phyloP scores from a whole-genome alignment of 2,113 vertebrate genomes.

The Isichthys henryi region DNA sequence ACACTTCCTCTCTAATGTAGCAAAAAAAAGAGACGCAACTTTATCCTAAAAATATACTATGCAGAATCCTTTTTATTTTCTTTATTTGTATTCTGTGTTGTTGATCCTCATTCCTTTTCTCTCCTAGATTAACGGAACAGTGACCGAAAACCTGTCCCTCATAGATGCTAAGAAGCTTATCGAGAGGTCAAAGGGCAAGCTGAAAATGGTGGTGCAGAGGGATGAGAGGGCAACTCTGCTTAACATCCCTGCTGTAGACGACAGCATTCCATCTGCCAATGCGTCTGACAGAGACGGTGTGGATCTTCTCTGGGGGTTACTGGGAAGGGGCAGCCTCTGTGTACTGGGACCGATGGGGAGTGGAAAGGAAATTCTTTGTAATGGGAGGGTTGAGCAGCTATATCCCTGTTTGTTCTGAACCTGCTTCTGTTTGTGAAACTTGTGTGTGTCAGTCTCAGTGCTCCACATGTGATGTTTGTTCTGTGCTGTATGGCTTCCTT shows the following conservation, averaged over 20 bases:
- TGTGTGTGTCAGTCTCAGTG: not conserved
- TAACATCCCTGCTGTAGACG: constrained; percentile 93
- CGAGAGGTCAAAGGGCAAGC: constrained; percentile 97
- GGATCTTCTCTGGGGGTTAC: constrained; percentile 53
- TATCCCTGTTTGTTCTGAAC: not conserved
- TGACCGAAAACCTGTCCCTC: constrained; percentile 98
- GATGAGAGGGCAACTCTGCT: constrained; percentile 89
- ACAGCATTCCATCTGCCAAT: constrained; percentile 94
- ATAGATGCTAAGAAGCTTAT: constrained; percentile 98
- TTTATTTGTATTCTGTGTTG: not conserved
- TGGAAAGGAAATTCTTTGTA: not conserved
- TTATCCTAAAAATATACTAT: not conserved
- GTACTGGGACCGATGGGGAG: not conserved
- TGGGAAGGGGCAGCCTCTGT: not conserved
- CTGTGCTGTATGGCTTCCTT: not conserved
- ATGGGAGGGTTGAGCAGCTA: not conserved
- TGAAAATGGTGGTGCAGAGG: constrained; percentile 98
- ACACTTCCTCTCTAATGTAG: not conserved
- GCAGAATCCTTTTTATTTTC: not conserved
- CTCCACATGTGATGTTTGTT: not conserved
- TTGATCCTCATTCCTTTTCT: not conserved
- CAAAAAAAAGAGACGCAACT: not conserved
- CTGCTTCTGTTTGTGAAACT: not conserved
- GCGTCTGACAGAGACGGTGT: constrained; percentile 95
- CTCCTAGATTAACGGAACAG: constrained; percentile 93